Conservation (phyloP, 2,888 invertebrate genomes). For the Thelaira solivaga region DNA sequence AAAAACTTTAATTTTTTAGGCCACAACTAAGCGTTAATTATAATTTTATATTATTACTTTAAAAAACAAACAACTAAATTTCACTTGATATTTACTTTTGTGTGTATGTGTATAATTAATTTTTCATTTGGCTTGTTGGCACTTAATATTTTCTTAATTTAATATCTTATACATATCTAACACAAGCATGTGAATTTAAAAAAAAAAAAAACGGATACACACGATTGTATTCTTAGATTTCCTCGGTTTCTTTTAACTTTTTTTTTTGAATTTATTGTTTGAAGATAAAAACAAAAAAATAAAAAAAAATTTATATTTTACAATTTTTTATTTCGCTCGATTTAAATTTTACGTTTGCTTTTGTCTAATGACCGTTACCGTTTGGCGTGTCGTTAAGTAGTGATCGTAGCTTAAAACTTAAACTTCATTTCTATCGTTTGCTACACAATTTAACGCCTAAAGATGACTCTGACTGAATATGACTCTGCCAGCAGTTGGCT, state of each 20-base stretch:
- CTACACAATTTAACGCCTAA: slow-evolving; percentile 51
- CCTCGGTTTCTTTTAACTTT: background rate
- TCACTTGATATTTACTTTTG: no score
- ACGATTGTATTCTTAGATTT: background rate
- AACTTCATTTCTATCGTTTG: slow-evolving; percentile 68
- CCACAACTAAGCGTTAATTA: no score
- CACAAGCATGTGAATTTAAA: background rate
- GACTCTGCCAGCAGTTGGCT: background rate
- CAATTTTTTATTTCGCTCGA: background rate
- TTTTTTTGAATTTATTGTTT: background rate
- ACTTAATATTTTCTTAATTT: background rate
- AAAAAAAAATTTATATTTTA: slow-evolving; percentile 7
- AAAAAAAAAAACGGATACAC: no score
- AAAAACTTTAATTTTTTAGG: no score
- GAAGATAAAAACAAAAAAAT: background rate
- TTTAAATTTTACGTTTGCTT: slow-evolving; percentile 55
- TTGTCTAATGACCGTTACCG: slow-evolving; percentile 72
- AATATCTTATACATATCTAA: background rate
- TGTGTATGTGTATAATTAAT: no score
- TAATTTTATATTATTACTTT: slow-evolving; percentile 6
- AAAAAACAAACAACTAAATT: background rate
- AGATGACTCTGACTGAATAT: slow-evolving; percentile 28
- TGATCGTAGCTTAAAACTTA: slow-evolving; percentile 68
- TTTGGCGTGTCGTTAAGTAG: slow-evolving; percentile 73
- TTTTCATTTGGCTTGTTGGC: slow-evolving; percentile 9